Evolutionary conservation across 2,113 vertebrate genomes (phyloP).

Genomic region (Cottus gobio): DNA sequence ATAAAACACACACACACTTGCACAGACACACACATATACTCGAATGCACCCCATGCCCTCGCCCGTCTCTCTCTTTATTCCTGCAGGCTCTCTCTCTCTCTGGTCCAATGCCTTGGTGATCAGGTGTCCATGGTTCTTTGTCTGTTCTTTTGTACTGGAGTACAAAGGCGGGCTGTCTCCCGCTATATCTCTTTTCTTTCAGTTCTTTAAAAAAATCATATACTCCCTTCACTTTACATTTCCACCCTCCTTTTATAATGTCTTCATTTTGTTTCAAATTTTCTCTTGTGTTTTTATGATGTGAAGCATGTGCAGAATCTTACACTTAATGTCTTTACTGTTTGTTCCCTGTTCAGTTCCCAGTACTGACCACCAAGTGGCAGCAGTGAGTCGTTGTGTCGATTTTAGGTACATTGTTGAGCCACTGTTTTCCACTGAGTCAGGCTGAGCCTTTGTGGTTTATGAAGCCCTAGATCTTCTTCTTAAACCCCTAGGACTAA

Average conservation of each 20-base stretch:
- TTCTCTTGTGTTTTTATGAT: background rate
- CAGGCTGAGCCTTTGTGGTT: conserved; percentile 11
- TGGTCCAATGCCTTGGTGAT: conserved; percentile 67
- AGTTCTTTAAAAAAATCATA: background rate
- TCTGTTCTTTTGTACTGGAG: conserved; percentile 68
- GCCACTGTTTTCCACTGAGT: background rate
- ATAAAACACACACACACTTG: conserved; percentile 47
- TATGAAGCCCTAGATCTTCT: background rate
- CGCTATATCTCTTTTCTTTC: conserved; percentile 51
- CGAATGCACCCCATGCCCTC: conserved; percentile 73
- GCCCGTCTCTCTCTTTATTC: conserved; percentile 60
- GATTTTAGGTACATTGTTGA: background rate
- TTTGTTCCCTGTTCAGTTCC: conserved; percentile 23
- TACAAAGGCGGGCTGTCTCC: conserved; percentile 70
- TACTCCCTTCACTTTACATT: conserved; percentile 6
- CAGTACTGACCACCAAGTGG: conserved; percentile 47
- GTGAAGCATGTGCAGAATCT: background rate
- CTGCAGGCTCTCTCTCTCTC: conserved; percentile 54
- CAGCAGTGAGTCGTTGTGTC: conserved; percentile 42
- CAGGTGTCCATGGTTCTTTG: conserved; percentile 73
- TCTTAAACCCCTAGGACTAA: conserved; percentile 1
- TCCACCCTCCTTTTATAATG: background rate
- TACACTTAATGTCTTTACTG: background rate
- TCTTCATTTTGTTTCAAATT: background rate
- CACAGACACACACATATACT: conserved; percentile 53